Evolutionary conservation across 2,797 vertebrate species (phyloP).

Genomic region (Petrocephalus schoutedeni): DNA sequence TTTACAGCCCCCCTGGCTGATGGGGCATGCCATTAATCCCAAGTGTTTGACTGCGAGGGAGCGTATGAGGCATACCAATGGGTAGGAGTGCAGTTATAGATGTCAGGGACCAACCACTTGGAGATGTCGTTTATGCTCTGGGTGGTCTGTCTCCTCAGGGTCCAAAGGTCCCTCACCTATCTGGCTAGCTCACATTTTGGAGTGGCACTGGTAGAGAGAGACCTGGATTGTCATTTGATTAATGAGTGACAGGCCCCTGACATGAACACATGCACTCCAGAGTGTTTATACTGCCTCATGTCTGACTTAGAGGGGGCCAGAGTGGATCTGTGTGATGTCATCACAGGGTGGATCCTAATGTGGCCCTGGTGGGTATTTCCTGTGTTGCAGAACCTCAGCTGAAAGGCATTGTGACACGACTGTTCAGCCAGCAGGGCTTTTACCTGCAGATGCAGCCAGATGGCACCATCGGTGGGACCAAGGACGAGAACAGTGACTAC

Average conservation of each 20-base stretch:
- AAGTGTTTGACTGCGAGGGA: not conserved
- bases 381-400: conserved; percentile 85
- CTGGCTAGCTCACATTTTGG: not conserved
- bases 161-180: not conserved
- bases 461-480: conserved; percentile 83
- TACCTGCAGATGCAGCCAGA: conserved; percentile 95
- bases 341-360: conserved; percentile 10
- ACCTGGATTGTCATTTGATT: not conserved
- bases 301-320: not conserved
- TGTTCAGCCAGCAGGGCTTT: conserved; percentile 95
- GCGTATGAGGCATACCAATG: not conserved
- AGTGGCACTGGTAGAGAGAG: not conserved
- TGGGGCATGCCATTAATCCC: conserved; percentile 2
- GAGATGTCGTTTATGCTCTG: not conserved
- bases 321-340: not conserved
- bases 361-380: conserved; percentile 13
- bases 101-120: not conserved
- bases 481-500: conserved; percentile 97
- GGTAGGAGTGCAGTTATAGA: not conserved
- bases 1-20: not conserved
- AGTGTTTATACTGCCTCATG: not conserved
- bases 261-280: not conserved
- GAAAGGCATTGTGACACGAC: conserved; percentile 97
- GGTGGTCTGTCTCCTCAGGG: not conserved
- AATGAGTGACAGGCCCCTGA: not conserved